Base-by-base conservation (phyloP, 2,888 invertebrate genomes). In the Lasioglossum leucozonium region DNA sequence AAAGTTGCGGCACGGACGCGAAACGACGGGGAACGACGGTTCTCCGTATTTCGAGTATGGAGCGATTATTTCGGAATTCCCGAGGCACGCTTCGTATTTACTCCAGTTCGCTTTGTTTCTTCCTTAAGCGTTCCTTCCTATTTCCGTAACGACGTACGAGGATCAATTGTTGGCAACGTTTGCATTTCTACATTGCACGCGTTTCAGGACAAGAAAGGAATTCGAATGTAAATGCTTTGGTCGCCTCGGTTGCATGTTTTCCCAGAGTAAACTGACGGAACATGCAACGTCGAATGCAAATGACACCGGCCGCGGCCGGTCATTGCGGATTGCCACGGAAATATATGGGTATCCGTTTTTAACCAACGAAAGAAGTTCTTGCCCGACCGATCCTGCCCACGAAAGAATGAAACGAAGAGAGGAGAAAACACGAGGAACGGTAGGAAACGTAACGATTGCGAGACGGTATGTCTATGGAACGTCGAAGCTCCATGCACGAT, bases 271-370 rank as follows among this genome's bases (percentile, higher is more conserved):
- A 90, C 90, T 90, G 90, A 90, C 88, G 91, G 88, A 84, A 87
- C 90, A 90, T 91, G 90, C 90, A 90, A 91, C 90, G 90, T 91
- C 90, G 91, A 90, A 90, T 90, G 90, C 91, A 90, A 90, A 90
- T 90, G 90, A 90, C 87, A 87, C 79, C 77, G 90, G 72, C 34
- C n/a, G n/a, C n/a, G n/a, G n/a, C 88, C 84, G 86, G 87, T 91
- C 91, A 90, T 90, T 91, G 91, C 90, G 86, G 90, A 91, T 91
- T 90, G 88, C 91, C 91, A 87, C 88, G 87, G 88, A 87, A 90
- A 90, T 88, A 85, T 88, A 83, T 82, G 75, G 79, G 79, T 72
- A 37, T 44, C 44, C 72, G 82, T 71, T 69, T 40, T 40, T 73
- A 72, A 81, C 81, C 78, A 74, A 72, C 65, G 44, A 44, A 74